Base-by-base conservation (phyloP, 2,113 vertebrate species). In the Poeciliopsis prolifica region DNA sequence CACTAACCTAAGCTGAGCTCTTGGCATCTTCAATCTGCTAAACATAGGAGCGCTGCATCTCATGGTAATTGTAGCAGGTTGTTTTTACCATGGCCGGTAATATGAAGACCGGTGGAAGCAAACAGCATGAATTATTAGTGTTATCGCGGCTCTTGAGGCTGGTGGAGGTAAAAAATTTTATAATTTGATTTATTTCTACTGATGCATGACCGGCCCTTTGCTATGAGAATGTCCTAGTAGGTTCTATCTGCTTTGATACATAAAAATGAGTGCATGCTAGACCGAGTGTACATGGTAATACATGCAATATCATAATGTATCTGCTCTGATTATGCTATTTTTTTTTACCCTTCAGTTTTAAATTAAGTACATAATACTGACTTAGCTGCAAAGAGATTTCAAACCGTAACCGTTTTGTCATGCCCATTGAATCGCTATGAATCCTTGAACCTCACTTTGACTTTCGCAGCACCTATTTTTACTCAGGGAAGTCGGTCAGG, bases 21-120 rank as follows among this genome's bases (percentile, higher is more conserved):
- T 80, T 88, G 87, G 86, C 89, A 85, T 85, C 83, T 78, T 51
- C 89, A 82, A 72, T 89, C 80, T 89, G 88, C 80, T 90, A 75
- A 81, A 87, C 68, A 61, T 77, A 78, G 81, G 77, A 86, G 88
- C 84, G 65, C 81, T 82, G 65, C 82, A 73, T 71, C 80, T 88
- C 76, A 64, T 72, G 83, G 68, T 86, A 81, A 88, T 87, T 87
- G 83, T 35, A 22, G 35, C 30, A 11, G 64, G 69, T 81, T 86
- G 75, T 85, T 82, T 83, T 80, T 70, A 61, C 44, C 75, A 80
- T 83, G 58, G 14, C 11, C 5, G 70, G 77, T 85, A 75, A 90
- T 84, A 84, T 69, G 82, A 80, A 71, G 66, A 65, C 78, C 58
- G 78, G 67, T 83, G 65, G 75, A 73, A 77, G 80, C 79, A 74